Evolutionary conservation across 2,888 invertebrate genomes (phyloP), one percentile per base, ranked within the genome.

Genomic region (Clostera curtula): DNA sequence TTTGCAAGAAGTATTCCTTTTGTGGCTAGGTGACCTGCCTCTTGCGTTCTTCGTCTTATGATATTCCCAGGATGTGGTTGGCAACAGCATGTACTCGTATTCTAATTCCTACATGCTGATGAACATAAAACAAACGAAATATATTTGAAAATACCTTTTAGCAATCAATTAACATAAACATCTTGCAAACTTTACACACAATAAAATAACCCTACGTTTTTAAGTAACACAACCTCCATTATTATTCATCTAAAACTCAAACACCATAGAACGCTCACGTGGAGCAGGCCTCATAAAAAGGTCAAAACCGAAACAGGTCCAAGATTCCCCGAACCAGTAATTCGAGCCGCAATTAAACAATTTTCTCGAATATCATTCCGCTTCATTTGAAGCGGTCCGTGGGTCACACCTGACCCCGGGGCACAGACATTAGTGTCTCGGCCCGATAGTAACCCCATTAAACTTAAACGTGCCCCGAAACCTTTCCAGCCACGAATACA

Each of bases 281-380:
- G 34, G 33, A 37, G 49, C 29, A 32, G 29, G 40, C 41, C 46
- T 42, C 46, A 50, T 55, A 65, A 64, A 65, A 61, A 58, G 56
- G 54, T 51, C 45, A 58, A 51, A 53, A 46, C 59, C 55, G 35
- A 55, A 61, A 66, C 60, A 51, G 56, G 61, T 56, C 52, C 47
- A 46, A 40, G 52, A 54, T 62, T 66, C 66, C 55, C 48, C 61
- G 57, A 70, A 69, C 69, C 66, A 46, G 67, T 73, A 79, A 80
- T 80, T 80, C 70, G 64, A 65, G 56, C 66, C 62, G 58, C 75
- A 80, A 80, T 82, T 83, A 83, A 77, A 77, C 69, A 76, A 80
- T 80, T 80, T 75, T 70, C 77, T 71, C 66, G 57, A 67, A 75
- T 83, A 82, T 80, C 79, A 80, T 71, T 82, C 68, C 59, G 58